These are phyloP conservation scores for Paralichthys olivaceus DNA, from an alignment of 2,113 vertebrate genomes.

Conservation along the genomic window DNA sequence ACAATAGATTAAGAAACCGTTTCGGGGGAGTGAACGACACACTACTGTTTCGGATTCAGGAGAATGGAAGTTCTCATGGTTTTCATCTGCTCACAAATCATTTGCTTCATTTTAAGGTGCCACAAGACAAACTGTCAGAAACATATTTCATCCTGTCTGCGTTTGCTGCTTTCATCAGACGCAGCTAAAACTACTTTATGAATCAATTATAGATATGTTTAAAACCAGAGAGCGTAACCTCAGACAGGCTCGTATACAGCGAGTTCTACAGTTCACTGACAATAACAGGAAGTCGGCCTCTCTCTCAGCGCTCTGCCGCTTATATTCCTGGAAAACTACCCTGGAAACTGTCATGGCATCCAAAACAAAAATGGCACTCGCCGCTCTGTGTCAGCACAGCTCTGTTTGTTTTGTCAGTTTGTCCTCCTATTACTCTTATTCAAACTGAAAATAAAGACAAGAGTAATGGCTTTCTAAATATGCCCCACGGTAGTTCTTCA, in stretches of 20 bases:
- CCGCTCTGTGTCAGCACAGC: slow-evolving; percentile 19
- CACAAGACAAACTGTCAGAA: not conserved
- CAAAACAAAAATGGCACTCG: slow-evolving; percentile 20
- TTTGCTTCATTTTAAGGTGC: not conserved
- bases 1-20: too few relatives aligned
- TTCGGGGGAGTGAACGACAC: too few relatives aligned
- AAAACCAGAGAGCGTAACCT: slow-evolving; percentile 17
- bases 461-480: slow-evolving; percentile 47
- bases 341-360: slow-evolving; percentile 39
- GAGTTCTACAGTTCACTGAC: slow-evolving; percentile 2
- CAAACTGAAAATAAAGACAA: slow-evolving; percentile 48
- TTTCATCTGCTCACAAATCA: too few relatives aligned
- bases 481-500: slow-evolving; percentile 19
- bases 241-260: slow-evolving; percentile 20
- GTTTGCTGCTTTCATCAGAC: slow-evolving; percentile 13
- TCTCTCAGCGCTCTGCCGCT: not conserved
- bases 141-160: slow-evolving; percentile 3
- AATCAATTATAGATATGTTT: slow-evolving; percentile 36
- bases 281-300: slow-evolving; percentile 32
- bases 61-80: too few relatives aligned
- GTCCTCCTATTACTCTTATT: slow-evolving; percentile 35
- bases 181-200: slow-evolving; percentile 24
- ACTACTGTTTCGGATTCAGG: too few relatives aligned
- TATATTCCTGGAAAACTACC: slow-evolving; percentile 49
- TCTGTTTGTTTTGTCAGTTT: slow-evolving; percentile 55